Evolutionary conservation across 2,888 invertebrate genomes (phyloP), one percentile per base, ranked within the genome.

Genomic region (Sesia bembeciformis): DNA sequence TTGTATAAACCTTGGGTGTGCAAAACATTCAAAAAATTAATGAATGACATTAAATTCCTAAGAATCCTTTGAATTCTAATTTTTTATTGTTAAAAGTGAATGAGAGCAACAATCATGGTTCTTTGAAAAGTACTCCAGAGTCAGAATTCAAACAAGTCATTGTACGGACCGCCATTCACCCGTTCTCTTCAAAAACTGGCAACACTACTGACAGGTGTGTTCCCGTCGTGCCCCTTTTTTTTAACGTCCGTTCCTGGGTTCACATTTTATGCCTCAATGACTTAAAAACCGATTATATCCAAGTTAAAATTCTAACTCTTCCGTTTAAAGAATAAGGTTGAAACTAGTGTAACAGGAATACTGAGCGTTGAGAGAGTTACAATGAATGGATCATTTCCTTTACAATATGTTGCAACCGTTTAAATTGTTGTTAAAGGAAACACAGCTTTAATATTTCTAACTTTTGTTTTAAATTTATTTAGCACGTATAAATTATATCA

Each of bases 121-220:
- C 51, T 46, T 58, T 54, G 50, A 62, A 68, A 64, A 60, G 63
- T 70, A 63, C 67, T 67, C 66, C 61, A 64, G 71, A 70, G 67
- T 66, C 67, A 60, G 76, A 80, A 78, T 76, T 79, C 64, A 74
- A 81, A 78, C 74, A 69, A 72, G 65, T 63, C 72, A 78, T 84
- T 83, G 80, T 84, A 65, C 51, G 58, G 59, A 70, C 76, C 76
- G 70, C 80, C 81, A 85, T 87, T 87, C 84, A 85, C 78, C 77
- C 76, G 84, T 73, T 79, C 81, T 80, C 84, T 81, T 85, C 82
- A 84, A 82, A 86, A 86, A 88, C 87, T 87, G 79, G 88, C 85
- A 87, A 86, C 85, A 82, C 82, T 74, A 78, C 80, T 84, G 88
- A 87, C 89, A 89, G 88, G 89, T 88, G 88, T 81, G 87, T 87